A percentile compares a stretch with the other conserved stretches of the same genome.
Conservation (phyloP, 2,888 invertebrate species). For the Caenorhabditis angaria region DNA sequence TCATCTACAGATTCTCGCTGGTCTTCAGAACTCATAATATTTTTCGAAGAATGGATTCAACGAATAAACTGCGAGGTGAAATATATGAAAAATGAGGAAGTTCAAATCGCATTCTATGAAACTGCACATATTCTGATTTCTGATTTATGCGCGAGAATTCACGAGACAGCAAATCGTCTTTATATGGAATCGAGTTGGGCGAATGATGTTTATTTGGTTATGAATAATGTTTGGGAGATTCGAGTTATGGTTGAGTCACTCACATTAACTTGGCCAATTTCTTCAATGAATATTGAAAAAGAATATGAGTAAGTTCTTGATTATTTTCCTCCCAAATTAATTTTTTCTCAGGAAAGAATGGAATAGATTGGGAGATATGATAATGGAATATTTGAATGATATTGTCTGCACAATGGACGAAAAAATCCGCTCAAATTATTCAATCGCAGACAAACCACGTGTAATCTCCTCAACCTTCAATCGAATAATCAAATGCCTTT, state of each 20-base stretch:
- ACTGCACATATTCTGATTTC: slow-evolving; percentile 13
- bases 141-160: slow-evolving; percentile 22
- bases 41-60: slow-evolving; percentile 34
- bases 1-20: slow-evolving; percentile 8
- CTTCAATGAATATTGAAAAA: slow-evolving; percentile 18
- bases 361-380: slow-evolving; percentile 26
- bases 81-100: slow-evolving; percentile 15
- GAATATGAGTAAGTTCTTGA: slow-evolving; percentile 14
- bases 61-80: slow-evolving; percentile 14
- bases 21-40: slow-evolving; percentile 32
- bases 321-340: too few relatives aligned
- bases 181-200: slow-evolving; percentile 26
- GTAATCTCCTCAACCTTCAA: slow-evolving; percentile 12
- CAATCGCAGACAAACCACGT: background rate
- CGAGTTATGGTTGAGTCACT: slow-evolving; percentile 9
- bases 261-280: slow-evolving; percentile 28
- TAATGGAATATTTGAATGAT: slow-evolving; percentile 25
- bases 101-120: slow-evolving; percentile 24
- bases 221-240: slow-evolving; percentile 34
- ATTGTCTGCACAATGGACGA: slow-evolving; percentile 18
- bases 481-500: slow-evolving; percentile 25
- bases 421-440: slow-evolving; percentile 7
- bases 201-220: slow-evolving; percentile 34
- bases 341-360: slow-evolving; percentile 24
- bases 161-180: slow-evolving; percentile 7